Conservation (phyloP, 2,113 vertebrate genomes). For the Meleagris gallopavo region DNA sequence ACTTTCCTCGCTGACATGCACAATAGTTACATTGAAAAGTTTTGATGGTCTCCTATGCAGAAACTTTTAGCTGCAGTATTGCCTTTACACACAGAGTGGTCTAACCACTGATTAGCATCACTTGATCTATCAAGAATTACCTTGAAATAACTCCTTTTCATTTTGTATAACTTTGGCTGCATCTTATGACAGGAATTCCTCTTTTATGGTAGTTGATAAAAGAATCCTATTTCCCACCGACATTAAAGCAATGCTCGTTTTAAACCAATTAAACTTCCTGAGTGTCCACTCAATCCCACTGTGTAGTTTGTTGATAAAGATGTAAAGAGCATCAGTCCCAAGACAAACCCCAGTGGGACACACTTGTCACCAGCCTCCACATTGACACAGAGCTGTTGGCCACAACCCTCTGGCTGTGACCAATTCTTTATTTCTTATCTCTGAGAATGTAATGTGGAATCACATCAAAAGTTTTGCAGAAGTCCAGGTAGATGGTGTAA, state of each 20-base stretch:
- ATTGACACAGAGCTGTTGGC: not conserved
- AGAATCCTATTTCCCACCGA: conserved; percentile 50
- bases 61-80: not conserved
- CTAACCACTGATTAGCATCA: not conserved
- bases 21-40: not conserved
- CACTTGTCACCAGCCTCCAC: not conserved
- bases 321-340: not conserved
- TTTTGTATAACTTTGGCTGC: not conserved
- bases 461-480: not conserved
- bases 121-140: not conserved
- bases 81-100: not conserved
- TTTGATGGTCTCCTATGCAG: not conserved
- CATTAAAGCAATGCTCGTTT: conserved; percentile 4
- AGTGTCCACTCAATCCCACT: not conserved
- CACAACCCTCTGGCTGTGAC: not conserved
- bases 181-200: not conserved
- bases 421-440: not conserved
- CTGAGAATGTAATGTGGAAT: not conserved
- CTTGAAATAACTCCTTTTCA: not conserved
- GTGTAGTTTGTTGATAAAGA: not conserved
- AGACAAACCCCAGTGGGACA: not conserved
- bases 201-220: not conserved
- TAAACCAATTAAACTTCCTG: conserved; percentile 44
- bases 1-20: not conserved
- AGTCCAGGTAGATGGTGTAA: not conserved